Evolutionary conservation across 2,797 vertebrate species (phyloP), one percentile per base, ranked within the genome.

Genomic region (Rhinogobio ventralis): DNA sequence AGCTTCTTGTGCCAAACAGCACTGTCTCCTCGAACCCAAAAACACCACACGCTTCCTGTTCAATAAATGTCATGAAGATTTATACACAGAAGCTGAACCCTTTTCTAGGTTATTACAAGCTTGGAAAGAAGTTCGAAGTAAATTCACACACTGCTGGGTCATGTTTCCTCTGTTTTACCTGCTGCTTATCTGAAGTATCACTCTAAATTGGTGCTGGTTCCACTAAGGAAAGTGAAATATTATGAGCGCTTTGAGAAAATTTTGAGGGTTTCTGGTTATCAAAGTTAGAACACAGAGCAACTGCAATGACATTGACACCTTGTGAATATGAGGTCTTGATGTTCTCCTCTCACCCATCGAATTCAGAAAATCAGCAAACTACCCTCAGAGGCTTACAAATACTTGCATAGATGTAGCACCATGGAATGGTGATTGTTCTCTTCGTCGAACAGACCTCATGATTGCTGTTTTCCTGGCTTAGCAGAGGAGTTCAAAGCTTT

Each of bases 241-340:
- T 83, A 84, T 80, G 9, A 25, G 75, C 84, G 57, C 60, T 46
- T 90, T 86, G 83, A n/a, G 89, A 86, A 91, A 91, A 90, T 86
- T 87, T 89, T 85, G 86, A 89, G 23, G 86, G 87, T 85, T 64
- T 90, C 90, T 91, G 89, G 86, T 90, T 60, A 15, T 46, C 82
- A 80, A 81, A 74, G 60, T n/a, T 71, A 77, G 85, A 89, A 85
- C 82, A 87, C 83, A 86, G 75, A 2, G 39, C 13, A 49, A 72
- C 84, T 71, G 42, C 77, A 83, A 74, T 75, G 67, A 85, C 79
- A 51, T 60, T 72, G 74, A 79, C 88, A 84, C n/a, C 55, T 74
- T 68, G 39, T 88, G 82, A 85, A 89, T 90, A 68, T 75, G 36
- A 53, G n/a, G 30, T 39, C 46, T 76, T 46, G 1, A 51, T 75